These are phyloP conservation scores for Adoxophyes honmai DNA, from an alignment of 1,140 invertebrate species.

Conservation along the genomic window DNA sequence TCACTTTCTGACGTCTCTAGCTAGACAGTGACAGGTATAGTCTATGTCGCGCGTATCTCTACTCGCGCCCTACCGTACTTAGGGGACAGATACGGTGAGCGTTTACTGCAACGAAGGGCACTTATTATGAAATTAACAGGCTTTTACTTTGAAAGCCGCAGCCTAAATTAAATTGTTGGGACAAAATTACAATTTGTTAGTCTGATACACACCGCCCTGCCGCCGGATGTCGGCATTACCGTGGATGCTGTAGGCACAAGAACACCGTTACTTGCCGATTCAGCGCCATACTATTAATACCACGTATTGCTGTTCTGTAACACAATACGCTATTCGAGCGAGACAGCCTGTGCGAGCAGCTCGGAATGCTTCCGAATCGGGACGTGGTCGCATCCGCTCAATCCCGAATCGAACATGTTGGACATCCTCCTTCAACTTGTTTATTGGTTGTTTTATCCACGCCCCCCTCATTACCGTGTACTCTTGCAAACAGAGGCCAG, in stretches of 20 bases:
- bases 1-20: no score
- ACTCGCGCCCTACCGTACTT: no score
- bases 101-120: no score
- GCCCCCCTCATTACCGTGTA: background rate
- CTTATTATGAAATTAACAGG: no score
- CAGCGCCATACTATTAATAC: background rate
- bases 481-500: background rate
- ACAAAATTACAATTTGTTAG: background rate
- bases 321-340: background rate
- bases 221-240: slow-evolving; percentile 42
- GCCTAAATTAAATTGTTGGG: no score
- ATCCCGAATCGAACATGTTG: slow-evolving; percentile 6
- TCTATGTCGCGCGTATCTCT: no score
- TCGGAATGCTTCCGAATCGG: background rate
- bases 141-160: no score
- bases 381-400: slow-evolving; percentile 2
- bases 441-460: slow-evolving; percentile 1
- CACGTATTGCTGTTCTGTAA: background rate
- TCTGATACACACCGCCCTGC: slow-evolving; percentile 16
- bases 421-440: slow-evolving; percentile 7
- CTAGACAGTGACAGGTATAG: no score
- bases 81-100: no score
- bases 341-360: background rate
- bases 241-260: slow-evolving; percentile 37
- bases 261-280: slow-evolving; percentile 35